Evolutionary conservation across 2,797 vertebrate species (phyloP).

Genomic region (Carcharodon carcharias): DNA sequence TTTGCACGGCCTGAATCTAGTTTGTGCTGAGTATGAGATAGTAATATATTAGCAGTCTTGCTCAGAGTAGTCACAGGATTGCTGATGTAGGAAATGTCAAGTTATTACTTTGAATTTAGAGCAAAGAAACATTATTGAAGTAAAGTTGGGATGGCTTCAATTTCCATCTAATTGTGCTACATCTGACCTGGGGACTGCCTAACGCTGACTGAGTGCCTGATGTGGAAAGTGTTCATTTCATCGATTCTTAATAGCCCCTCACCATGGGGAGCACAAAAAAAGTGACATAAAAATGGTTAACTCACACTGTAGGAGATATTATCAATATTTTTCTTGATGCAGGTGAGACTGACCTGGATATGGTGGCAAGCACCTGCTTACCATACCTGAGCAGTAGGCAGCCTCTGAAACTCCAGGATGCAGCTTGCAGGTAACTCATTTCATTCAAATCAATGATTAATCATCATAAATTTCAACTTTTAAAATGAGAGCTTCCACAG

Average conservation of each 20-base stretch:
- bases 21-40: background rate
- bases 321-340: constrained; percentile 39
- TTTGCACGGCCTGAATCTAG: background rate
- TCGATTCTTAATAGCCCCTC: background rate
- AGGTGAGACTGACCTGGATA: constrained; percentile 80
- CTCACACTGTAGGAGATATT: background rate
- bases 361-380: constrained; percentile 73
- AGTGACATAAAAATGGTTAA: background rate
- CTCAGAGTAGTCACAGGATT: background rate
- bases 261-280: background rate
- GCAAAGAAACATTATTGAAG: background rate
- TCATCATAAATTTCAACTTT: background rate
- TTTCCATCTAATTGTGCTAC: background rate
- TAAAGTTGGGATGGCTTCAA: background rate
- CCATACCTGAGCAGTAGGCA: constrained; percentile 85
- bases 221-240: background rate
- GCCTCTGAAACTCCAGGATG: constrained; percentile 77
- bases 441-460: background rate
- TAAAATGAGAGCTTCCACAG: background rate
- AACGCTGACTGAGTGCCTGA: background rate
- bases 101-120: background rate
- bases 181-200: background rate
- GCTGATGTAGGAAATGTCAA: background rate
- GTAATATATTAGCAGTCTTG: background rate
- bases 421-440: constrained; percentile 70